Evolutionary conservation across 1,140 invertebrate species (phyloP).

Genomic region (Ostrea edulis): DNA sequence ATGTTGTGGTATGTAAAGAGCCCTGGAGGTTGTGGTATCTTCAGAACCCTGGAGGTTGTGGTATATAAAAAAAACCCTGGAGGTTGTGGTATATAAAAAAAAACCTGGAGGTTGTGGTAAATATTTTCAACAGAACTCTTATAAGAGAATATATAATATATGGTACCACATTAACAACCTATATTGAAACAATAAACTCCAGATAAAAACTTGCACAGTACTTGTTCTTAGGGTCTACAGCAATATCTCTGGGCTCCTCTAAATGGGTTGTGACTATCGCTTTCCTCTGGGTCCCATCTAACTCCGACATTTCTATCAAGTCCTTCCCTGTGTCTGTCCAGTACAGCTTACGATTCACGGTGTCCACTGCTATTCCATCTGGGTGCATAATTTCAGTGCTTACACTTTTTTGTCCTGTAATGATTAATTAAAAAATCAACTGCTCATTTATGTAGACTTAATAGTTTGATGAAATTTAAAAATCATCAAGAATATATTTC

Average conservation of each 20-base stretch:
- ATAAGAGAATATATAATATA: too few relatives aligned
- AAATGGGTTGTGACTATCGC: constrained; percentile 33
- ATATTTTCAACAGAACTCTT: too few relatives aligned
- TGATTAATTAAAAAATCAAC: background rate
- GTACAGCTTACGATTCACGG: constrained; percentile 46
- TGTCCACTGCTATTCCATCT: constrained; percentile 54
- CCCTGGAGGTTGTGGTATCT: too few relatives aligned
- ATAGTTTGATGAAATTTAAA: too few relatives aligned
- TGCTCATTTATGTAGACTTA: background rate
- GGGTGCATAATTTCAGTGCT: background rate
- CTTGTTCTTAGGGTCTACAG: constrained; percentile 47
- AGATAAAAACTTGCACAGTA: background rate
- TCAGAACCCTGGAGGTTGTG: too few relatives aligned
- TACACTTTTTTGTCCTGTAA: constrained; percentile 40
- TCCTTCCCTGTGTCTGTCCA: constrained; percentile 58
- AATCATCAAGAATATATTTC: too few relatives aligned
- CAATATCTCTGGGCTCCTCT: constrained; percentile 56
- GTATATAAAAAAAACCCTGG: too few relatives aligned
- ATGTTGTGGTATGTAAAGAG: too few relatives aligned
- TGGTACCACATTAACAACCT: too few relatives aligned
- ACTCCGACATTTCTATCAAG: constrained; percentile 34
- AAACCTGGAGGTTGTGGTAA: too few relatives aligned
- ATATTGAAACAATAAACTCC: too few relatives aligned
- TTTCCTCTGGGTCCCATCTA: constrained; percentile 37
- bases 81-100: too few relatives aligned